Evolutionary conservation across 2,797 vertebrate species (phyloP), one percentile per base, ranked within the genome.

Genomic region (Crenichthys baileyi): DNA sequence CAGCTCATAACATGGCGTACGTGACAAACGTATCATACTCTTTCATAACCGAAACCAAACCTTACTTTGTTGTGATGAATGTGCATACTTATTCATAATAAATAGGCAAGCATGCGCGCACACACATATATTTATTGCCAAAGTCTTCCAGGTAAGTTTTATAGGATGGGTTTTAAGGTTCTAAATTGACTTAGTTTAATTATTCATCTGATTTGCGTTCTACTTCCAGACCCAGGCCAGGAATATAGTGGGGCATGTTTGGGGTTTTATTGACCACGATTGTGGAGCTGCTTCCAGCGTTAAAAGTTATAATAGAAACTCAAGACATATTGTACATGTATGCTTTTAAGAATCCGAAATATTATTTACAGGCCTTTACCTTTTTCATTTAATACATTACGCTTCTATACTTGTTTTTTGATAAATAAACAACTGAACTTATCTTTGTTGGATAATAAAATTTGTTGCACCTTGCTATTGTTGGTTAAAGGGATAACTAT

Each of bases 1-100:
- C 39, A 48, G 46, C 2, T 63, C 29, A 20, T 20, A 12, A 20
- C 15, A 4, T 50, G 3, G 75, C 36, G 77, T 84, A 87, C 80
- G 87, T 85, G 87, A 87, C 83, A 26, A 44, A 50, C 63, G 29
- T 1, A 75, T 55, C 51, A 73, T 15, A 39, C 9, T 18, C 4
- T 2, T 16, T n/a, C 20, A 53, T 16, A 16, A 55, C 5, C 39
- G n/a, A 31, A n/a, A 70, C 51, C 18, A 53, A 55, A 68, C 12
- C 26, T 39, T 39, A 5, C 15, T 63, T 61, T 65, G 73, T 60
- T 24, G 73, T 15, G 15, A 58, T 75, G 26, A 48, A 22, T 36
- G 58, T 50, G 44, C 18, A 20, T 2, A 44, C 5, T 51, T 22
- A 53, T 12, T 67, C 50, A 39, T 5, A 22, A 76, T 41, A 41